phyloP scores from a whole-genome alignment of 2,797 vertebrate genomes.

The Tauraco hartlaubi region DNA sequence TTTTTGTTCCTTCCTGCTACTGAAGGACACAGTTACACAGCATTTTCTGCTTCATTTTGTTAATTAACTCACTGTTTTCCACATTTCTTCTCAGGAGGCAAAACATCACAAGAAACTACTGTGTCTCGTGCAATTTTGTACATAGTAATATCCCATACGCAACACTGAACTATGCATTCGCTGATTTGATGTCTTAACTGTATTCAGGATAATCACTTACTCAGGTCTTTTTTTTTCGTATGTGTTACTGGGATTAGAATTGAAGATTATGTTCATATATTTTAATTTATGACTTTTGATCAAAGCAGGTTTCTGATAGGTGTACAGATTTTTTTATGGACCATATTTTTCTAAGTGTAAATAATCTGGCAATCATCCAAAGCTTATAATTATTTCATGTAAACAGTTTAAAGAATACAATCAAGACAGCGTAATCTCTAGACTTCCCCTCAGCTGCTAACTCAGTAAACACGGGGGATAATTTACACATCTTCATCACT shows the following conservation, averaged over 20 bases:
- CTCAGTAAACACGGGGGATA: neutral
- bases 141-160: neutral
- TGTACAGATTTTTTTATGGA: neutral
- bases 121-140: neutral
- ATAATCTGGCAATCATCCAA: neutral
- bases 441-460: neutral
- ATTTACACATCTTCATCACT: neutral
- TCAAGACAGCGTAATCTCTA: neutral
- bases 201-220: neutral
- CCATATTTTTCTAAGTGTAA: neutral
- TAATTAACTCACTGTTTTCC: neutral
- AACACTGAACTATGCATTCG: neutral
- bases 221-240: neutral
- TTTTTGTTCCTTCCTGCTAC: neutral
- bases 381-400: neutral
- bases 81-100: neutral
- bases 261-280: neutral
- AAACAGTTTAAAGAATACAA: neutral
- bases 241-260: neutral
- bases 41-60: neutral
- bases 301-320: neutral
- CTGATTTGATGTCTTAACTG: neutral
- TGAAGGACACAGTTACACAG: neutral
- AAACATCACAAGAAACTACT: neutral
- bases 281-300: neutral